Evolutionary conservation across 2,113 vertebrate genomes (phyloP), one percentile per base, ranked within the genome.

Genomic region (Psettodes erumei): DNA sequence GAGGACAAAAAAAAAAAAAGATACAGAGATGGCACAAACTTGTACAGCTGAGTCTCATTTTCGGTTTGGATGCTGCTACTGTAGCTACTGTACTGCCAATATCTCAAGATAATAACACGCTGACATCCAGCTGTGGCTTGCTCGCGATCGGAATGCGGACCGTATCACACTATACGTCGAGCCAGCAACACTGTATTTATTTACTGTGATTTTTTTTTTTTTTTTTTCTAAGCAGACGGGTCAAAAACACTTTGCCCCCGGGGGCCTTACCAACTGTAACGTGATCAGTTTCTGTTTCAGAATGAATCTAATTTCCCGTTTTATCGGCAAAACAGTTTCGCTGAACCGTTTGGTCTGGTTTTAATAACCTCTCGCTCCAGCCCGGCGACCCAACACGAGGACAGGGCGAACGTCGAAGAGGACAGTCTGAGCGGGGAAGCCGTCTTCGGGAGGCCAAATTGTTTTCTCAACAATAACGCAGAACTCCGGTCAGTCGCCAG

Each of bases 351-450:
- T 13, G 59, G 15, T 48, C 23, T 45, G 59, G 68, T 43, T 74
- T 60, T 71, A 60, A 68, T 53, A 64, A 50, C 48, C 51, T 40
- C 67, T 45, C 62, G 72, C 70, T 50, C 50, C 45, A 74, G 45
- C 61, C n/a, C n/a, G 75, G 70, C 53, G 51, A 66, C 7, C 15
- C n/a, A 43, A 55, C 35, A 19, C 25, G 43, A 58, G 48, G 56
- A 63, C 72, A 51, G 42, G 43, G 71, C 75, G 65, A 72, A 80
- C 75, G 47, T 79, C 84, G n/a, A 76, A 90, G 42, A 64, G 63
- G 79, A 79, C 71, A 71, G 77, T 82, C 64, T 25, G 30, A 63
- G 25, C 32, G 42, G 58, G 38, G 35, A 77, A 78, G 65, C 55
- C 9, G 38, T 78, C 72, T 77, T 62, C 37, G 43, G 50, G 48